Evolutionary conservation across 2,113 vertebrate genomes (phyloP).

Genomic region (Ceyx cyanopectus): DNA sequence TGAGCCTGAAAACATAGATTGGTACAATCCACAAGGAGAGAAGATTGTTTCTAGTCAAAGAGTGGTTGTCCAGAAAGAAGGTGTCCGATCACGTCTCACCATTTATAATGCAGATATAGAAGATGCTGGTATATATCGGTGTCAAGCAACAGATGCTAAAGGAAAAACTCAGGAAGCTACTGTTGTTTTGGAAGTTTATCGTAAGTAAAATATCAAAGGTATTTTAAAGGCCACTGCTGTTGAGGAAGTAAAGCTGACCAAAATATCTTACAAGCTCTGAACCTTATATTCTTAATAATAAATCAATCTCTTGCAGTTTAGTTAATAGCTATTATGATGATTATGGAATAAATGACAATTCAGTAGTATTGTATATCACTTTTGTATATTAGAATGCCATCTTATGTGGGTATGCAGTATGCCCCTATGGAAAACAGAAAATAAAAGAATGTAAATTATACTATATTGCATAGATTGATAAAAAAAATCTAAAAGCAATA

Average conservation of each 20-base stretch:
- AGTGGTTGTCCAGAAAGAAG: slow-evolving; percentile 90
- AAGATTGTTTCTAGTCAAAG: slow-evolving; percentile 87
- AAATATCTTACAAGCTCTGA: background rate
- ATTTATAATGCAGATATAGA: slow-evolving; percentile 96
- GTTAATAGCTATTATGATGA: background rate
- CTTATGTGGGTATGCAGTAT: background rate
- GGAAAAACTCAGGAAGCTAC: slow-evolving; percentile 94
- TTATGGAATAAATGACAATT: background rate
- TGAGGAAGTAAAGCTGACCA: background rate
- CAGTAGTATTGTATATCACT: background rate
- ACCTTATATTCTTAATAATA: background rate
- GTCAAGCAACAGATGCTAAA: slow-evolving; percentile 88
- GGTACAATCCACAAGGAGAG: slow-evolving; percentile 96
- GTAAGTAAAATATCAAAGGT: slow-evolving; percentile 78
- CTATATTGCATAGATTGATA: background rate
- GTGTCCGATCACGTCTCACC: slow-evolving; percentile 88
- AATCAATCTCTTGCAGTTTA: background rate
- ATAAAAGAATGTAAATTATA: background rate
- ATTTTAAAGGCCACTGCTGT: background rate
- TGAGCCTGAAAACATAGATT: slow-evolving; percentile 91
- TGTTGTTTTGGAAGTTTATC: slow-evolving; percentile 96
- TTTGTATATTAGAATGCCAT: background rate
- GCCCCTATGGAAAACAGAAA: background rate
- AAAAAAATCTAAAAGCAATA: background rate
- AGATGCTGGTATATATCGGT: slow-evolving; percentile 96